A percentile compares a stretch with the other conserved stretches of the same genome.
Evolutionary conservation across 2,113 vertebrate genomes (phyloP).

Genomic region (Vulpes lagopus): DNA sequence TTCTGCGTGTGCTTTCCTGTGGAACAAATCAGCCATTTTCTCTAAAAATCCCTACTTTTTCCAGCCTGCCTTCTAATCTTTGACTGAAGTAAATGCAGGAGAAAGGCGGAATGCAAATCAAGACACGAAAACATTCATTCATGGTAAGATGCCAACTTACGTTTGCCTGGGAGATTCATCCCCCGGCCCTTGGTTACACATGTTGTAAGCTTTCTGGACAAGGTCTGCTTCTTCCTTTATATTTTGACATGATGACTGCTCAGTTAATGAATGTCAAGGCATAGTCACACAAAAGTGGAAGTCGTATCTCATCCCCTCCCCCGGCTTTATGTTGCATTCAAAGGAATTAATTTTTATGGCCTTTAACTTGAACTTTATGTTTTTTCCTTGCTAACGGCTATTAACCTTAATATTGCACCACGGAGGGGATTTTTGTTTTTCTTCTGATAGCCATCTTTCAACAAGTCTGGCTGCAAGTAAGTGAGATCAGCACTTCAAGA

Average conservation of each 20-base stretch:
- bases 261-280: not conserved
- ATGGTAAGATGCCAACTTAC: not conserved
- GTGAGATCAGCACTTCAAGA: conserved; percentile 68
- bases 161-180: not conserved
- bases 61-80: conserved; percentile 31
- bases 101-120: conserved; percentile 3
- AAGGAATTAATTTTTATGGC: conserved; percentile 54
- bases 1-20: not conserved
- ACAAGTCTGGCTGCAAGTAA: conserved; percentile 70
- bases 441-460: conserved; percentile 75
- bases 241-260: not conserved
- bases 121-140: conserved; percentile 4
- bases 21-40: not conserved
- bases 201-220: not conserved
- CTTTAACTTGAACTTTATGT: conserved; percentile 70
- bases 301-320: not conserved
- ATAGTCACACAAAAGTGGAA: conserved; percentile 21
- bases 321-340: conserved; percentile 24
- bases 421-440: conserved; percentile 74
- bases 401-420: conserved; percentile 57
- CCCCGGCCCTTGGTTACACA: not conserved
- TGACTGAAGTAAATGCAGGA: not conserved
- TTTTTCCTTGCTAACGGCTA: conserved; percentile 61
- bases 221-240: not conserved
- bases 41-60: conserved; percentile 1